phyloP scores from a whole-genome alignment of 1,140 invertebrate species.

The Chrysomallon squamiferum region DNA sequence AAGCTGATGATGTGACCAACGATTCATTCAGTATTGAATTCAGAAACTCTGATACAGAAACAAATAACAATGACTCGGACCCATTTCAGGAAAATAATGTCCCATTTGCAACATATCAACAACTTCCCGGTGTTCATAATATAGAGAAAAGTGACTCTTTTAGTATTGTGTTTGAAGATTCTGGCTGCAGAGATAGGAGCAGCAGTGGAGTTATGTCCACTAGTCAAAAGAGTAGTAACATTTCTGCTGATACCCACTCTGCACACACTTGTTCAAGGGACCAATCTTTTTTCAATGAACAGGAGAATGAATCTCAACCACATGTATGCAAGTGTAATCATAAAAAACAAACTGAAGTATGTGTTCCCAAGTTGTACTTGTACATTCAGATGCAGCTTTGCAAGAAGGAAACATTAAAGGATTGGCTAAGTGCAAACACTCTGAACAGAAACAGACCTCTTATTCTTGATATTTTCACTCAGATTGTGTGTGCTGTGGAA shows the following conservation, averaged over 20 bases:
- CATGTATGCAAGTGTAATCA: neutral
- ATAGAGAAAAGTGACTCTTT: slow-evolving; percentile 29
- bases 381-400: slow-evolving; percentile 99
- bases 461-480: slow-evolving; percentile 82
- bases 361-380: slow-evolving; percentile 71
- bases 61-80: neutral
- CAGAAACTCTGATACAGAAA: slow-evolving; percentile 2
- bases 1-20: neutral
- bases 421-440: slow-evolving; percentile 76
- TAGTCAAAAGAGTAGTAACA: neutral
- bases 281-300: neutral
- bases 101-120: slow-evolving; percentile 5
- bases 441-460: slow-evolving; percentile 55
- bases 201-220: neutral
- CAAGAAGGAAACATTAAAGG: slow-evolving; percentile 83
- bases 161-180: slow-evolving; percentile 70
- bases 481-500: slow-evolving; percentile 92
- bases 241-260: neutral
- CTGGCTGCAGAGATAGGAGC: slow-evolving; percentile 45
- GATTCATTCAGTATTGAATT: slow-evolving; percentile 12
- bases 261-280: neutral
- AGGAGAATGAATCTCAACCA: neutral
- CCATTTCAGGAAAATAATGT: neutral
- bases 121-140: neutral
- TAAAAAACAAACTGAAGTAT: neutral